A percentile compares a stretch with the other conserved stretches of the same genome.
phyloP scores from a whole-genome alignment of 2,888 invertebrate genomes.

The Platynereis dumerilii region DNA sequence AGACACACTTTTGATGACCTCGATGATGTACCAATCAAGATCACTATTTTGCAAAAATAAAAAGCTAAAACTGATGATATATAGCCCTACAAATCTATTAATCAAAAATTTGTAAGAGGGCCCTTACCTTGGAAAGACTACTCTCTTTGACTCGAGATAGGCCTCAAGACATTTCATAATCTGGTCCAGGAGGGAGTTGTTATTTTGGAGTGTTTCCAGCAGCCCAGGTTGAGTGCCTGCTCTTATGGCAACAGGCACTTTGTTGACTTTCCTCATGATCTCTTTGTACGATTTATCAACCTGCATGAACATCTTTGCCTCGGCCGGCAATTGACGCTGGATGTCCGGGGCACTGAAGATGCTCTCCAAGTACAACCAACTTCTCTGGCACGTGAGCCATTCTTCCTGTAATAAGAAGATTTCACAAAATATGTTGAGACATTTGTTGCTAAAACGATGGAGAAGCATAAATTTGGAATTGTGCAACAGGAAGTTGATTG shows the following conservation, averaged over 20 bases:
- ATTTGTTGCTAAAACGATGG: too few relatives aligned
- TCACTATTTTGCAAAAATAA: too few relatives aligned
- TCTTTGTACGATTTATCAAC: slow-evolving; percentile 93
- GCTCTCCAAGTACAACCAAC: slow-evolving; percentile 64
- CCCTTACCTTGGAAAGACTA: slow-evolving; percentile 75
- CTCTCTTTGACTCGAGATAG: slow-evolving; percentile 85
- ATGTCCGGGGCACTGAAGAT: slow-evolving; percentile 65
- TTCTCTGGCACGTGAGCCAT: slow-evolving; percentile 63
- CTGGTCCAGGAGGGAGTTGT: slow-evolving; percentile 80
- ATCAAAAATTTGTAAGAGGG: too few relatives aligned
- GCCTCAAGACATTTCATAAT: slow-evolving; percentile 90
- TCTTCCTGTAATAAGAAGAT: slow-evolving; percentile 69
- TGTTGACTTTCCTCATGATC: slow-evolving; percentile 81
- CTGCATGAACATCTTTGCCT: slow-evolving; percentile 68
- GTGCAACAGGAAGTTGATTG: too few relatives aligned
- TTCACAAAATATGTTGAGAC: too few relatives aligned
- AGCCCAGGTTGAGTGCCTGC: slow-evolving; percentile 69
- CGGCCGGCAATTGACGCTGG: slow-evolving; percentile 63
- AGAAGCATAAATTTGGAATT: too few relatives aligned
- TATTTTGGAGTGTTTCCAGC: slow-evolving; percentile 61
- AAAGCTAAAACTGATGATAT: too few relatives aligned
- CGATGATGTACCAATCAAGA: too few relatives aligned
- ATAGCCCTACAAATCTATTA: too few relatives aligned
- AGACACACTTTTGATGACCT: background rate
- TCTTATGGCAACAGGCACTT: slow-evolving; percentile 78